phyloP scores from a whole-genome alignment of 2,113 vertebrate genomes.

The Globicephala melas region DNA sequence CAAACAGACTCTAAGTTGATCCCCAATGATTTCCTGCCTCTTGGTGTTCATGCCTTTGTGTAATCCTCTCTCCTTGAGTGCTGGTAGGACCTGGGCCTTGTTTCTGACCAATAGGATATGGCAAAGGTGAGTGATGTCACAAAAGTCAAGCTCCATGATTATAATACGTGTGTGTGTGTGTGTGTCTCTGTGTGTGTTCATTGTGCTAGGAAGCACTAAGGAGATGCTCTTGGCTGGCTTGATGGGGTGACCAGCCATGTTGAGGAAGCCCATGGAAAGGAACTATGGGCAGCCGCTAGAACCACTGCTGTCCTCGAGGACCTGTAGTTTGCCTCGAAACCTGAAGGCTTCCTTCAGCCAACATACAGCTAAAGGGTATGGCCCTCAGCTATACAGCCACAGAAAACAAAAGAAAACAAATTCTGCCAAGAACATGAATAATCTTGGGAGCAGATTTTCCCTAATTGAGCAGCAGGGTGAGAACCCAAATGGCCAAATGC shows the following conservation, averaged over 20 bases:
- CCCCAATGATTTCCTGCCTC: not conserved
- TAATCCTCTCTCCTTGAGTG: not conserved
- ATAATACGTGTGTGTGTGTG: not conserved
- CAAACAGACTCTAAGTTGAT: not conserved
- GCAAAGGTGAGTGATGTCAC: not conserved
- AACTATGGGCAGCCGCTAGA: not conserved
- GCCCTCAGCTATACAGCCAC: not conserved
- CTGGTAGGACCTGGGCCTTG: not conserved
- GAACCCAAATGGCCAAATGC: not conserved
- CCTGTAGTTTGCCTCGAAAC: not conserved
- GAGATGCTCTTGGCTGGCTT: not conserved
- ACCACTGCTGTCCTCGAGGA: too few species aligned
- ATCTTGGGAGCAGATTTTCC: not conserved
- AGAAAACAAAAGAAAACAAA: not conserved
- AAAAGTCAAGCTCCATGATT: not conserved
- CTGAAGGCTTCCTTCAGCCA: not conserved
- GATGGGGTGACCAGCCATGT: not conserved
- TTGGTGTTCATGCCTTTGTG: not conserved
- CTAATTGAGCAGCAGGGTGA: not conserved
- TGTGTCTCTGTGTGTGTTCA: not conserved
- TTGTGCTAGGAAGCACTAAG: not conserved
- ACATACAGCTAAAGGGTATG: not conserved
- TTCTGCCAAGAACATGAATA: not conserved
- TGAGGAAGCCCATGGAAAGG: not conserved
- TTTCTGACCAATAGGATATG: not conserved